Evolutionary conservation across 2,797 vertebrate species (phyloP), one percentile per base, ranked within the genome.

Genomic region (Lepidocolaptes lacrymiger): DNA sequence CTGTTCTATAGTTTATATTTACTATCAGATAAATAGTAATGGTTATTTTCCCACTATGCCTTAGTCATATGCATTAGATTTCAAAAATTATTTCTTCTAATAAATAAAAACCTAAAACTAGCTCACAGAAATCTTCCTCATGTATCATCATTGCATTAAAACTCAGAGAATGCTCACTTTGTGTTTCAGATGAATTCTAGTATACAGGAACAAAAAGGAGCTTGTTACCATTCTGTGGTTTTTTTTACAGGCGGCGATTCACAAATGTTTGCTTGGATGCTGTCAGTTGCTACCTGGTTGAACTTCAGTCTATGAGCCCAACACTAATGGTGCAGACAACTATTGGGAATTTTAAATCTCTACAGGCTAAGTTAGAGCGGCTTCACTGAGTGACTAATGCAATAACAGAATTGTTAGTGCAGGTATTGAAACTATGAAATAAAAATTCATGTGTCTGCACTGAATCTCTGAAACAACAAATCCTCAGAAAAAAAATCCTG

Each of bases 211-310:
- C 19, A 49, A 58, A 84, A 85, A 80, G 14, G 46, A 69, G 1
- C 22, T 74, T 0, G 1, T 63, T 66, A 37, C 37, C 63, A 28
- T 66, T 87, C 44, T 92, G 5, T 83, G 52, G 93, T 10, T 94
- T 74, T 61, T 56, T 89, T 94, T 96, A 41, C 96, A 99, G 99
- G 89, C 98, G 99, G 58, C 97, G 98, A 62, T 99, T 99, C 96
- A 99, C 99, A 21, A 99, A 99, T 39, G 97, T 98, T 69, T 99
- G 99, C 94, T 98, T 99, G 80, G 99, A 99, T 96, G 99, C 99
- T 92, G 98, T 99, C 93, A 99, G 99, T 19, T 98, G 99, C 52
- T 99, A 99, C 94, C 98, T 99, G 26, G 99, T 99, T 93, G 99
- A 99, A 97, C 98, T 99, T 80, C 99, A 99, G 96, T 99, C 99